Conservation (phyloP, 1,140 invertebrate species). For the Atta colombica region DNA sequence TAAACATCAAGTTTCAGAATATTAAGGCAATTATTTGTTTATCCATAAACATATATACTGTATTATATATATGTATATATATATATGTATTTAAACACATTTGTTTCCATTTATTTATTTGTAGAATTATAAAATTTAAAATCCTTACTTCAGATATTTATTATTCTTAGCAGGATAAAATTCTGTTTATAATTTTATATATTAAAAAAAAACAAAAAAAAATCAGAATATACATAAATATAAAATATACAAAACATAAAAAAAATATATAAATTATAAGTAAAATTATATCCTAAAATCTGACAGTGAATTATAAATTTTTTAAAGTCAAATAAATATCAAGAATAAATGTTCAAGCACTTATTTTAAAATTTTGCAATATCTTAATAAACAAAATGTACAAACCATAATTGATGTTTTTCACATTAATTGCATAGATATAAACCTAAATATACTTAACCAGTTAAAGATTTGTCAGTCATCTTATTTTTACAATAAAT, state of each 20-base stretch:
- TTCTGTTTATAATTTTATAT: background rate
- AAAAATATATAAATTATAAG: background rate
- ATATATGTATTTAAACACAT: background rate
- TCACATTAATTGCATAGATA: conserved; percentile 21
- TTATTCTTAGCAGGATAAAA: background rate
- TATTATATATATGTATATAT: too few species aligned
- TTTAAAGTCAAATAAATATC: background rate
- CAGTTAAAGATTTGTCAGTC: conserved; percentile 34
- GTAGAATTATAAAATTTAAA: background rate
- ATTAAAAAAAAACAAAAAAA: background rate
- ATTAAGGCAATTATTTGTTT: background rate
- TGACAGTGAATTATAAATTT: background rate
- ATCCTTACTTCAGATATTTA: background rate
- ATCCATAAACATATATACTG: too few species aligned
- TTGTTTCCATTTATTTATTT: background rate
- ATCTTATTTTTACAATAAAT: conserved; percentile 55
- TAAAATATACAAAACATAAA: background rate
- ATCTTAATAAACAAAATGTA: background rate
- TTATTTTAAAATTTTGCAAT: background rate
- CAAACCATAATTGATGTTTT: conserved; percentile 20
- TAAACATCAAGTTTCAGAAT: conserved; percentile 27
- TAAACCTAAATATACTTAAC: conserved; percentile 44
- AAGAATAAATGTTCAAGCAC: background rate
- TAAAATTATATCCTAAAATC: background rate
- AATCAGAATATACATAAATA: background rate